Percentiles rank a stretch among this genome's conserved stretches.
Evolutionary conservation across 1,140 invertebrate genomes (phyloP).

Genomic region (Micrasema longulum): DNA sequence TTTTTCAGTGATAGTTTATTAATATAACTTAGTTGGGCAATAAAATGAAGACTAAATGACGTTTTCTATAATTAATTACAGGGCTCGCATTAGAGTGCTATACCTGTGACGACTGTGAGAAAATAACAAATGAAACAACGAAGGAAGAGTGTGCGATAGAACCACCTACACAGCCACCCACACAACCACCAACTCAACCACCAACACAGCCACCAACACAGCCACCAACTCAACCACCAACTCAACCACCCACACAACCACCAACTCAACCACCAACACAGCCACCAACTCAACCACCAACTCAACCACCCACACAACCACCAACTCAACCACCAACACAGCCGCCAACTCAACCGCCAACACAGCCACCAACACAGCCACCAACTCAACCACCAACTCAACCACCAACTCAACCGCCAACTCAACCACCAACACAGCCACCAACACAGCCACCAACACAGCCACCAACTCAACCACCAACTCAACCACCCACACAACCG

Average conservation of each 20-base stretch:
- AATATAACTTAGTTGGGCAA: no score
- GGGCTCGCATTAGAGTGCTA: conserved; percentile 9
- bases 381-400: not conserved
- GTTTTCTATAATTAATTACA: not conserved
- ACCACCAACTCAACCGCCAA: not conserved
- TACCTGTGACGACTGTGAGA: conserved; percentile 2
- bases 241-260: not conserved
- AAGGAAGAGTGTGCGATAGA: not conserved
- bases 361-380: not conserved
- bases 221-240: not conserved
- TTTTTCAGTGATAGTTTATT: no score
- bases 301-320: not conserved
- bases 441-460: no score
- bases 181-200: not conserved
- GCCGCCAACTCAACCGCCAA: not conserved
- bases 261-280: not conserved
- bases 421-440: no score
- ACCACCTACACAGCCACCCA: not conserved
- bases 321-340: not conserved
- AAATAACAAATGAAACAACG: not conserved
- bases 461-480: no score
- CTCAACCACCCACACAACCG: no score
- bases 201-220: not conserved
- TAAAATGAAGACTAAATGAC: no score
- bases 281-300: not conserved